Conservation (phyloP, 2,797 vertebrate genomes). For the Sebastes itinus region DNA sequence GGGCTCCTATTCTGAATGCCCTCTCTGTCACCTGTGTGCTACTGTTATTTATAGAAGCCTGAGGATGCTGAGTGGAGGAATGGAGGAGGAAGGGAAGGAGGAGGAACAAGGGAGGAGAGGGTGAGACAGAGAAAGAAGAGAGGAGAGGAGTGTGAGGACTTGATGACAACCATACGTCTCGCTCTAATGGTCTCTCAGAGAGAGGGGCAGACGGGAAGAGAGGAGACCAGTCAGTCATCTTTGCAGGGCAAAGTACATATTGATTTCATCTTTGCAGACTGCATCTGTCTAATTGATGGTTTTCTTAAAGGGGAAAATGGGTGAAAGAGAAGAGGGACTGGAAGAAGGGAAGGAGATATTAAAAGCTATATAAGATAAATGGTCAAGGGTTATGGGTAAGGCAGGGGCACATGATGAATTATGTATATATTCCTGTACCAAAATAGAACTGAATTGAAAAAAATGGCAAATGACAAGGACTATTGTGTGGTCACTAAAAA, state of each 20-base stretch:
- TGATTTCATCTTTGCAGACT: constrained; percentile 35
- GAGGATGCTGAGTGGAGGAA: constrained; percentile 29
- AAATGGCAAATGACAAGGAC: neutral
- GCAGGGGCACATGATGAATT: neutral
- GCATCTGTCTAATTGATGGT: constrained; percentile 36
- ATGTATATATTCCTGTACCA: neutral
- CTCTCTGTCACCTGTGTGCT: constrained; percentile 47
- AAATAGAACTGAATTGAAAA: neutral
- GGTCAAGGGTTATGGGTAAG: neutral
- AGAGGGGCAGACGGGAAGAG: constrained; percentile 9
- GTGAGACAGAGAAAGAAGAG: constrained; percentile 1
- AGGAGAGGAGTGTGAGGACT: neutral
- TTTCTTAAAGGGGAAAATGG: constrained; percentile 22
- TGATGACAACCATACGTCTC: constrained; percentile 24
- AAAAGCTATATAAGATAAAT: neutral
- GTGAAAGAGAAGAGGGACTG: neutral
- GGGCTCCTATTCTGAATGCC: constrained; percentile 56
- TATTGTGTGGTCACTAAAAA: neutral
- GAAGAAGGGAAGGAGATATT: neutral
- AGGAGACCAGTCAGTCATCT: neutral
- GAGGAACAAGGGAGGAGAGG: constrained; percentile 10
- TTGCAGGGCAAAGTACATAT: constrained; percentile 27
- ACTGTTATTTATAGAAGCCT: constrained; percentile 75
- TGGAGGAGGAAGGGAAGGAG: neutral
- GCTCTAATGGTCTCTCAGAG: constrained; percentile 31